A percentile compares a stretch with the other conserved stretches of the same genome.
Conservation (phyloP, 2,113 vertebrate species). For the Crotalus horridus region DNA sequence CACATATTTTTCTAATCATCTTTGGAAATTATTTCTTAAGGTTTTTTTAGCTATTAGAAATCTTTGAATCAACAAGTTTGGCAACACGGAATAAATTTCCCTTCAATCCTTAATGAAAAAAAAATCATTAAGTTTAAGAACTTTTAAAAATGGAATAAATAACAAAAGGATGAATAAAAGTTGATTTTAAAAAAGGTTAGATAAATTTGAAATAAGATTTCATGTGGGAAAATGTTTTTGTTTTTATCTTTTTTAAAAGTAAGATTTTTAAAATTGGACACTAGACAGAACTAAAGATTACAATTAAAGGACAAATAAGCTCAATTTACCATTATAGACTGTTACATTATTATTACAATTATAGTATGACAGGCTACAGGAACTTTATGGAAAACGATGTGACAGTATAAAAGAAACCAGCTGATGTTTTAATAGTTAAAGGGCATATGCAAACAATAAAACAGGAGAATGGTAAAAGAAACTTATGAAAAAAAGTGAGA, state of each 20-base stretch:
- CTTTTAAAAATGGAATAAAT: neutral
- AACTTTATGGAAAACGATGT: neutral
- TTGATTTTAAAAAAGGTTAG: neutral
- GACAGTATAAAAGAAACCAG: neutral
- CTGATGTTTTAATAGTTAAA: neutral
- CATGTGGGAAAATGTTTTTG: neutral
- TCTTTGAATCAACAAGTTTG: neutral
- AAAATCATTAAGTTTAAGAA: neutral
- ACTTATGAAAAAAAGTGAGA: neutral
- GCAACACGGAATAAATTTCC: neutral
- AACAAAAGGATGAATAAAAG: neutral
- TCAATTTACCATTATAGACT: neutral
- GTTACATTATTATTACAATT: neutral
- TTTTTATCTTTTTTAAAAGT: neutral
- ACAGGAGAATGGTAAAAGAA: neutral
- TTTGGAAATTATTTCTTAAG: neutral
- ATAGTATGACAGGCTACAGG: neutral
- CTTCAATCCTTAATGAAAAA: neutral
- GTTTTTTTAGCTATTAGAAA: neutral
- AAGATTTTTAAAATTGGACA: neutral
- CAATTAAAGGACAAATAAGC: neutral
- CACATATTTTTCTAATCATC: neutral
- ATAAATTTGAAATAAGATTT: neutral
- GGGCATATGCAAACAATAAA: neutral
- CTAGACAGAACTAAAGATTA: neutral